Evolutionary conservation across 2,797 vertebrate species (phyloP).

Genomic region (Poeciliopsis paucimaculata): DNA sequence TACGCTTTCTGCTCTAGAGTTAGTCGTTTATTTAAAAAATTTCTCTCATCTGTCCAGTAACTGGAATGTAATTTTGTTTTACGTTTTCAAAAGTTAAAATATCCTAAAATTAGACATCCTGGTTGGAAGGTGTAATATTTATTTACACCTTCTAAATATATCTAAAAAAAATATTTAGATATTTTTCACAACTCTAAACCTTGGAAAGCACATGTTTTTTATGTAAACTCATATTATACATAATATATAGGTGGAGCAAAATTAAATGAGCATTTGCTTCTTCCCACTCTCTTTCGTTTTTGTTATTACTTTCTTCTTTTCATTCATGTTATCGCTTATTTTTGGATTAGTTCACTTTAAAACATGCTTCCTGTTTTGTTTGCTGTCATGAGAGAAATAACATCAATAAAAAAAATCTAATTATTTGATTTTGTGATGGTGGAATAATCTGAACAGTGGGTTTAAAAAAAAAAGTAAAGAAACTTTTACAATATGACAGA

Average conservation of each 20-base stretch:
- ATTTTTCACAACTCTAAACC: conserved; percentile 7
- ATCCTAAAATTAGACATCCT: neutral
- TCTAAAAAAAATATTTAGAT: too few species aligned
- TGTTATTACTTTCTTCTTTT: too few species aligned
- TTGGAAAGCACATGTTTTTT: neutral
- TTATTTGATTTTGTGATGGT: neutral
- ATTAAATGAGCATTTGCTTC: too few species aligned
- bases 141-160: too few species aligned
- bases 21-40: neutral
- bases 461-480: neutral
- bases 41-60: neutral
- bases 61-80: neutral
- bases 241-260: too few species aligned
- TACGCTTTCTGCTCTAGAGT: neutral
- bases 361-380: too few species aligned
- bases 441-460: neutral
- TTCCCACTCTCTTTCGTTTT: too few species aligned
- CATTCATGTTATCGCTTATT: too few species aligned
- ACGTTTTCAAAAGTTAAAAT: neutral
- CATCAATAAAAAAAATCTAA: neutral
- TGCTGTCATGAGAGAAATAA: too few species aligned
- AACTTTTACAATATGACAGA: neutral
- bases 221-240: too few species aligned
- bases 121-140: neutral
- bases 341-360: too few species aligned